A percentile compares a stretch with the other conserved stretches of the same genome.
phyloP scores from a whole-genome alignment of 1,140 invertebrate species.

The Charaxes varanes region DNA sequence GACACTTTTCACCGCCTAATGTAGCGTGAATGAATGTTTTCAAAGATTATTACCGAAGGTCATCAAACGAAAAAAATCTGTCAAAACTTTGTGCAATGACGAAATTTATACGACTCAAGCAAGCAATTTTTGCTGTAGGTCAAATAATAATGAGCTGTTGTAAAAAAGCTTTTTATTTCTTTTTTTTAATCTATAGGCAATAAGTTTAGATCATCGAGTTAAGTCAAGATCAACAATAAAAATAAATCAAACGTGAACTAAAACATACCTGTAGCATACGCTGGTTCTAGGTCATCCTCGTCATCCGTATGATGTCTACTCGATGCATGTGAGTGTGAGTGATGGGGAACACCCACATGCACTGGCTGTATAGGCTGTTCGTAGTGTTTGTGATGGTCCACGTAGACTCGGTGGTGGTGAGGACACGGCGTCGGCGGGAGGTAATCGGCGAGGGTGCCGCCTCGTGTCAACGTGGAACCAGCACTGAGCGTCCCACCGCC shows the following conservation, averaged over 20 bases:
- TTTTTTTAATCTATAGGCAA: not conserved
- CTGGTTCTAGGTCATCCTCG: slow-evolving; percentile 69
- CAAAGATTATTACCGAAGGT: too few species aligned
- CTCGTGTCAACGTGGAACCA: slow-evolving; percentile 59
- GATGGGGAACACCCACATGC: slow-evolving; percentile 57
- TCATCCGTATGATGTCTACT: slow-evolving; percentile 64
- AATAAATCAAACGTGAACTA: not conserved
- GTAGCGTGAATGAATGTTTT: too few species aligned
- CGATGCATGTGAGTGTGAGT: slow-evolving; percentile 58
- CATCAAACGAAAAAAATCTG: too few species aligned
- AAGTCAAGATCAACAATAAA: not conserved
- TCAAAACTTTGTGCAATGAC: too few species aligned
- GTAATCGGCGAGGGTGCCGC: slow-evolving; percentile 59
- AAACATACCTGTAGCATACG: slow-evolving; percentile 68
- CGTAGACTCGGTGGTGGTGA: slow-evolving; percentile 67
- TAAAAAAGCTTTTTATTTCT: too few species aligned
- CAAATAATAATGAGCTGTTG: too few species aligned
- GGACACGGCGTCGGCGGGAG: slow-evolving; percentile 67
- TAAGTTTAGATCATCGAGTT: not conserved
- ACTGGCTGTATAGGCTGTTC: slow-evolving; percentile 65
- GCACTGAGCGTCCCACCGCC: slow-evolving; percentile 61
- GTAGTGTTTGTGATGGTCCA: slow-evolving; percentile 69
- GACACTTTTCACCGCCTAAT: too few species aligned
- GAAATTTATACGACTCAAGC: too few species aligned
- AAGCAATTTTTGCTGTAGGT: too few species aligned